Evolutionary conservation across 2,797 vertebrate species (phyloP).

Genomic region (Gorsachius magnificus): DNA sequence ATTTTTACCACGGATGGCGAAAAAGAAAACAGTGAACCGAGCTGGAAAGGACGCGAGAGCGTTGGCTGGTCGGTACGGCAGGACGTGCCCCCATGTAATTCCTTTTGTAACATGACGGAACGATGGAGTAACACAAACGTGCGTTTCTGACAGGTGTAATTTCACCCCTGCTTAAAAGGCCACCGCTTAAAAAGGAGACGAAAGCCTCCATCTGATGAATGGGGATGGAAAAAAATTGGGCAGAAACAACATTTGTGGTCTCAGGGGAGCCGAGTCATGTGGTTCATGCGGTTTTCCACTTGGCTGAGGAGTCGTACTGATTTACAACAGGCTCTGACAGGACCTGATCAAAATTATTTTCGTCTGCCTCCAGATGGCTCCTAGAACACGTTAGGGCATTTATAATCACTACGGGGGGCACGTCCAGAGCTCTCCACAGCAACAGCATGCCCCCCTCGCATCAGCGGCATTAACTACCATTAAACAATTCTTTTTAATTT

Average conservation of each 20-base stretch:
- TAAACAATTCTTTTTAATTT: not conserved
- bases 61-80: not conserved
- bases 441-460: not conserved
- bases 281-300: constrained; percentile 25
- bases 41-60: not conserved
- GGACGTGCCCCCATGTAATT: not conserved
- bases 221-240: not conserved
- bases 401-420: not conserved
- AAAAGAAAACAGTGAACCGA: not conserved
- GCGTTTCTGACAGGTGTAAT: constrained; percentile 64
- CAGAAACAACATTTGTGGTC: not conserved
- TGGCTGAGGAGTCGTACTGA: constrained; percentile 15
- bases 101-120: constrained; percentile 31
- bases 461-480: not conserved
- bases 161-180: constrained; percentile 60
- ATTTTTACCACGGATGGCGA: not conserved
- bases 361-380: not conserved
- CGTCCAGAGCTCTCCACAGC: not conserved
- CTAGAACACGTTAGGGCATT: not conserved
- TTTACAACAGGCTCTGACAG: constrained; percentile 37
- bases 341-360: not conserved
- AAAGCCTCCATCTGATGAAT: constrained; percentile 60
- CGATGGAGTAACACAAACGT: constrained; percentile 5
- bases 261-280: not conserved
- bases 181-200: constrained; percentile 56